Conservation (phyloP, 2,888 invertebrate species). For the Folsomia manolachei region DNA sequence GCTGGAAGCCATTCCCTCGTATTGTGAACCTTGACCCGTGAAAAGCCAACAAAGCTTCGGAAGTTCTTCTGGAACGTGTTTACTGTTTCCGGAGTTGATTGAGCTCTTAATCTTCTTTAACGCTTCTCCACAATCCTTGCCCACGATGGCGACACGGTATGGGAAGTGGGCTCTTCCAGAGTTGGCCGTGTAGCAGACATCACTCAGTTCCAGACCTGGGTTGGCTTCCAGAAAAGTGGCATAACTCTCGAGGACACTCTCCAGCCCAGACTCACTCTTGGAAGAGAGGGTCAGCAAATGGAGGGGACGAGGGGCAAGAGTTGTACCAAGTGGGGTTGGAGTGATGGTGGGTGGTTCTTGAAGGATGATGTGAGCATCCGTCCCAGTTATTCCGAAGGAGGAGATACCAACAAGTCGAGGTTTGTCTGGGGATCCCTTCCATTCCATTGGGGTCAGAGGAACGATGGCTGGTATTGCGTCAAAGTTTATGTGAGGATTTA, state of each 20-base stretch:
- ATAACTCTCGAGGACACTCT: conserved; percentile 24
- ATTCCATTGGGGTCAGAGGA: conserved; percentile 18
- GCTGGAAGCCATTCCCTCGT: conserved; percentile 33
- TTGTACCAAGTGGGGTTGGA: not conserved
- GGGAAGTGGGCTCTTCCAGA: conserved; percentile 29
- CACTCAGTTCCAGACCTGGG: not conserved
- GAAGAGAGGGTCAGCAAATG: conserved; percentile 31
- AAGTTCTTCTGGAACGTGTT: not conserved
- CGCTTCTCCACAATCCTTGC: conserved; percentile 5
- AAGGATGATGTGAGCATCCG: conserved; percentile 22
- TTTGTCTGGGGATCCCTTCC: conserved; percentile 21
- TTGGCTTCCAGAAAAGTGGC: not conserved
- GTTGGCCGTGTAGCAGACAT: conserved; percentile 30
- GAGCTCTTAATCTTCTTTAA: conserved; percentile 15
- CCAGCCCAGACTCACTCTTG: conserved; percentile 26
- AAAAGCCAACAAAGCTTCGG: conserved; percentile 33
- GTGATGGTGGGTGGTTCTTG: conserved; percentile 19
- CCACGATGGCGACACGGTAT: conserved; percentile 28
- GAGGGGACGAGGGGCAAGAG: not conserved
- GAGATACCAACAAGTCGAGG: conserved; percentile 29
- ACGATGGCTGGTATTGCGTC: conserved; percentile 34
- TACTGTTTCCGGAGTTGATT: not conserved
- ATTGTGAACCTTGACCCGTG: conserved; percentile 29
- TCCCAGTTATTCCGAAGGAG: conserved; percentile 37
- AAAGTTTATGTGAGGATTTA: conserved; percentile 38